phyloP scores from a whole-genome alignment of 2,888 invertebrate genomes.

The Epicampocera succincta region DNA sequence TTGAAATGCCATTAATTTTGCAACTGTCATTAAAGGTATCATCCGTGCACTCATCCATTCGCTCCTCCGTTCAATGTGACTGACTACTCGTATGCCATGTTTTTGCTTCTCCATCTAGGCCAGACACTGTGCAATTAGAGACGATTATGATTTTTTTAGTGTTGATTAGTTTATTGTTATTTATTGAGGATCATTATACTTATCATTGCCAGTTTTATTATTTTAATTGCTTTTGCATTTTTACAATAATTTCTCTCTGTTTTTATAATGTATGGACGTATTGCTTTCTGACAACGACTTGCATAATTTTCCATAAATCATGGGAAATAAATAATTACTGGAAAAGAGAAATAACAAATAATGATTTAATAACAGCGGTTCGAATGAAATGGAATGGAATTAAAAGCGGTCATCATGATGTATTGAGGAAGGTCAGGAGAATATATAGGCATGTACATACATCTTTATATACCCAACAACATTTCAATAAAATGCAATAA shows the following conservation, averaged over 20 bases:
- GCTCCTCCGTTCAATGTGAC: not conserved
- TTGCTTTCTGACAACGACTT: constrained; percentile 1
- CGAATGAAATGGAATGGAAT: not conserved
- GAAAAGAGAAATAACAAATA: not conserved
- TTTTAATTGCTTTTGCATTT: constrained; percentile 31
- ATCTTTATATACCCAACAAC: too few relatives aligned
- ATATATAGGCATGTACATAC: too few relatives aligned
- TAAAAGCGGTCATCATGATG: not conserved
- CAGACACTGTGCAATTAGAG: constrained; percentile 53
- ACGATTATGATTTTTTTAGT: constrained; percentile 49
- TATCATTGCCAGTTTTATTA: constrained; percentile 48
- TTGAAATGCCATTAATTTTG: constrained; percentile 65
- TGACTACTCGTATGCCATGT: not conserved
- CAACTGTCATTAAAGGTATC: constrained; percentile 55
- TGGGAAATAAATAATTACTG: constrained; percentile 31
- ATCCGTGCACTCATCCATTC: constrained; percentile 34
- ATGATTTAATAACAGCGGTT: not conserved
- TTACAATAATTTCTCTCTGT: constrained; percentile 39
- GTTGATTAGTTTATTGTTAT: constrained; percentile 65
- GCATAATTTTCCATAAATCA: constrained; percentile 48
- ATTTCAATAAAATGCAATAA: too few relatives aligned
- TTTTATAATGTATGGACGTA: too few relatives aligned
- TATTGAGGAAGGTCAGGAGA: too few relatives aligned
- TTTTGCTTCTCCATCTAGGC: constrained; percentile 27
- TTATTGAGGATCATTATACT: constrained; percentile 55